phyloP scores from a whole-genome alignment of 2,113 vertebrate species.

The Eulacestoma nigropectus region DNA sequence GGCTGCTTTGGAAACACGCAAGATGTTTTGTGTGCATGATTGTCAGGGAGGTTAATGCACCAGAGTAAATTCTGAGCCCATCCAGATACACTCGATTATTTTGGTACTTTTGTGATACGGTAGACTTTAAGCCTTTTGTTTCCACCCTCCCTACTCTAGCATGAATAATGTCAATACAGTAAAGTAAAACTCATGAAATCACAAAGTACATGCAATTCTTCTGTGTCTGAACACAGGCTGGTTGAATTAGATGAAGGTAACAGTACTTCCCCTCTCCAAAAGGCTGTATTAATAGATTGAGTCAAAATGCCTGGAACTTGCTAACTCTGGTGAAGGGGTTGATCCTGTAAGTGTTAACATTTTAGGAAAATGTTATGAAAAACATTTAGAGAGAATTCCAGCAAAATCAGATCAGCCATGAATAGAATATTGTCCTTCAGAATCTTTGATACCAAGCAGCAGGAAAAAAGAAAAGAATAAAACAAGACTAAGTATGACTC shows the following conservation, averaged over 20 bases:
- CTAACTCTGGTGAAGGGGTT: not conserved
- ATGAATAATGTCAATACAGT: not conserved
- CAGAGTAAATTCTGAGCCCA: not conserved
- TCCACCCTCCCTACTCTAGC: not conserved
- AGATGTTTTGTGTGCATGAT: not conserved
- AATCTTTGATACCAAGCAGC: not conserved
- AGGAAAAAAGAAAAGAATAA: not conserved
- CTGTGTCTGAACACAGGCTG: not conserved
- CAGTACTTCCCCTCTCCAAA: not conserved
- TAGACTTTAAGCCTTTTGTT: not conserved
- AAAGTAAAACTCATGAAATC: not conserved
- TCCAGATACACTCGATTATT: not conserved
- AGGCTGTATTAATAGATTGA: not conserved
- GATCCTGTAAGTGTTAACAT: not conserved
- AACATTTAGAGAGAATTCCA: not conserved
- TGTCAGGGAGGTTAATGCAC: not conserved
- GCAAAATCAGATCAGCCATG: not conserved
- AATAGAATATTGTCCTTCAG: not conserved
- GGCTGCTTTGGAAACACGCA: not conserved
- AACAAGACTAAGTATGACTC: not conserved
- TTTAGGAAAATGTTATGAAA: not conserved
- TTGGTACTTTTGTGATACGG: not conserved
- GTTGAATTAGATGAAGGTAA: not conserved
- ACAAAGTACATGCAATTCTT: not conserved
- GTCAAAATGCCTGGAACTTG: not conserved